Conservation (phyloP, 2,797 vertebrate species). For the Prunella strophiata region DNA sequence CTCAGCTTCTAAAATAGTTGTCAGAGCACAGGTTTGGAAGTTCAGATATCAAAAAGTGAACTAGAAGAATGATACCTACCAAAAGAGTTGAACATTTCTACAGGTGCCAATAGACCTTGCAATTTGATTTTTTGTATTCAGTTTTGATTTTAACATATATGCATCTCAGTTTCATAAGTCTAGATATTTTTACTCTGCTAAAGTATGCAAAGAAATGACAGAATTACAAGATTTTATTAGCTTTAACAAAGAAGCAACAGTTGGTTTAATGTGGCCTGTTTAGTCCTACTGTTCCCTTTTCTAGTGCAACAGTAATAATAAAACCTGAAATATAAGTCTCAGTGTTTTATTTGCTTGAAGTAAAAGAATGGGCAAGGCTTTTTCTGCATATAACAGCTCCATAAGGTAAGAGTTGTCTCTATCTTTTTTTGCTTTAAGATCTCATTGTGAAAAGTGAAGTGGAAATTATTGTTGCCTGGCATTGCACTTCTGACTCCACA, state of each 20-base stretch:
- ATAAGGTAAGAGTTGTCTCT: background rate
- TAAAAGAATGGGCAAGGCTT: background rate
- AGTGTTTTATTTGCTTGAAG: background rate
- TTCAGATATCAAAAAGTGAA: background rate
- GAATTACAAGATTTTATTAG: background rate
- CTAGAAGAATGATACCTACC: background rate
- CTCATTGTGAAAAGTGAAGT: conserved; percentile 51
- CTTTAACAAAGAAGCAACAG: conserved; percentile 68
- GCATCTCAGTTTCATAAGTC: background rate
- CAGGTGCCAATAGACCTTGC: background rate
- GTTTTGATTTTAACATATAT: background rate
- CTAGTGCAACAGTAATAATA: background rate
- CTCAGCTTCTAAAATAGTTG: background rate
- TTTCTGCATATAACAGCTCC: background rate
- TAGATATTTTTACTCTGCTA: background rate
- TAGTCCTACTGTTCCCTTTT: background rate
- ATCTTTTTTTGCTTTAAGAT: conserved; percentile 1
- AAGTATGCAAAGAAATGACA: background rate
- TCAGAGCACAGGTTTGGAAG: background rate
- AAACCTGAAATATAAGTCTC: background rate
- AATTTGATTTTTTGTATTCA: background rate
- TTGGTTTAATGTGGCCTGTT: conserved; percentile 56
- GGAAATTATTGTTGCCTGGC: conserved; percentile 65
- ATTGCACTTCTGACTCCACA: conserved; percentile 44
- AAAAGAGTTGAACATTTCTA: background rate